Evolutionary conservation across 2,113 vertebrate genomes (phyloP).

Genomic region (Elephas maximus): DNA sequence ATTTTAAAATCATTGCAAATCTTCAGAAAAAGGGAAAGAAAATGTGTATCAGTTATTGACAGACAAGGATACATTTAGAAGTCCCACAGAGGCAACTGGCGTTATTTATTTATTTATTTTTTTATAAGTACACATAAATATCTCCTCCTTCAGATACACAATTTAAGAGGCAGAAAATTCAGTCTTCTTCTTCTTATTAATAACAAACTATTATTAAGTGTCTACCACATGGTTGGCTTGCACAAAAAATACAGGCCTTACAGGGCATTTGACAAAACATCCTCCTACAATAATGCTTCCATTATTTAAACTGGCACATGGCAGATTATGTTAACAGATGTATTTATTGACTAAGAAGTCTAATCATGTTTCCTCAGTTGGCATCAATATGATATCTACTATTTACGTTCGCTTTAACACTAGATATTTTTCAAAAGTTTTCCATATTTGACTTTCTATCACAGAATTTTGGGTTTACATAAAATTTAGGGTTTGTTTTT

Average conservation of each 20-base stretch:
- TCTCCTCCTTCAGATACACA: not conserved
- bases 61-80: not conserved
- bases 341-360: slow-evolving; percentile 84
- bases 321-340: slow-evolving; percentile 85
- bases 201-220: slow-evolving; percentile 55
- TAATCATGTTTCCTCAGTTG: slow-evolving; percentile 78
- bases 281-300: slow-evolving; percentile 73
- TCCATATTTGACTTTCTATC: slow-evolving; percentile 56
- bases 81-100: not conserved
- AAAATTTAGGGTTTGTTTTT: slow-evolving; percentile 39
- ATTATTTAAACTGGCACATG: slow-evolving; percentile 83
- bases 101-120: not conserved
- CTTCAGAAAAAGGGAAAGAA: slow-evolving; percentile 22
- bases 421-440: slow-evolving; percentile 71
- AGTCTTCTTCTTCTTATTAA: slow-evolving; percentile 21
- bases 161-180: slow-evolving; percentile 61
- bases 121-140: not conserved
- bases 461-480: slow-evolving; percentile 50
- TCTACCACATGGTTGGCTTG: not conserved
- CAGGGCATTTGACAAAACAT: slow-evolving; percentile 82
- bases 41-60: slow-evolving; percentile 1
- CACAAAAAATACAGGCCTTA: slow-evolving; percentile 60
- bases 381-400: slow-evolving; percentile 38
- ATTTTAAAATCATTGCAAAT: not conserved
- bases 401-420: slow-evolving; percentile 70